These are phyloP conservation scores for Paracentrotus lividus DNA, from an alignment of 53 echinoderm and acorn worm species.

Conservation along the genomic window DNA sequence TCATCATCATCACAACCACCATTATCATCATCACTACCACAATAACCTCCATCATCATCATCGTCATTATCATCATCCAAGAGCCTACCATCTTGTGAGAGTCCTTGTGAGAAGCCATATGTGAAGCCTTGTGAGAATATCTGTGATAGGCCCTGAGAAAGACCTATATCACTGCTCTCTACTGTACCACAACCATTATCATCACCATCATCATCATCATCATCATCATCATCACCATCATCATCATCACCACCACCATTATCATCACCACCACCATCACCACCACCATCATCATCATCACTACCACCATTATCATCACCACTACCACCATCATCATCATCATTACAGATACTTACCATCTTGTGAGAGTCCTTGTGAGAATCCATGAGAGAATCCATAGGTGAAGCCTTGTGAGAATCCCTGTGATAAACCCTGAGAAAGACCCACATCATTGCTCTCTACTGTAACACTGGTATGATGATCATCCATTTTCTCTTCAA, in stretches of 20 bases:
- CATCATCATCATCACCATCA: background rate
- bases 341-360: no score
- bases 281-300: no score
- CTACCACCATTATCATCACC: no score
- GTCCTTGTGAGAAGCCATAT: slow-evolving; percentile 59
- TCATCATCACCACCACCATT: no score
- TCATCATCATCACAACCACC: background rate
- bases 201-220: background rate
- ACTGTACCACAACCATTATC: background rate
- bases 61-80: background rate
- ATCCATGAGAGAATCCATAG: slow-evolving; percentile 60
- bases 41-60: background rate
- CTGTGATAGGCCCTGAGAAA: slow-evolving; percentile 34
- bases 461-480: background rate
- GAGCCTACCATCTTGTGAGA: slow-evolving; percentile 88
- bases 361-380: slow-evolving; percentile 72
- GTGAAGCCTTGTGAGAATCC: slow-evolving; percentile 59
- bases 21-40: background rate
- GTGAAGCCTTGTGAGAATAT: slow-evolving; percentile 35
- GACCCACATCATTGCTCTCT: slow-evolving; percentile 32
- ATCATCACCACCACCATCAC: no score
- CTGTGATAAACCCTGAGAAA: slow-evolving; percentile 45
- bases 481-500: background rate
- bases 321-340: no score
- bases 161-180: slow-evolving; percentile 3